These are phyloP conservation scores for Daubentonia madagascariensis DNA, from an alignment of 2,113 vertebrate species.

Conservation along the genomic window DNA sequence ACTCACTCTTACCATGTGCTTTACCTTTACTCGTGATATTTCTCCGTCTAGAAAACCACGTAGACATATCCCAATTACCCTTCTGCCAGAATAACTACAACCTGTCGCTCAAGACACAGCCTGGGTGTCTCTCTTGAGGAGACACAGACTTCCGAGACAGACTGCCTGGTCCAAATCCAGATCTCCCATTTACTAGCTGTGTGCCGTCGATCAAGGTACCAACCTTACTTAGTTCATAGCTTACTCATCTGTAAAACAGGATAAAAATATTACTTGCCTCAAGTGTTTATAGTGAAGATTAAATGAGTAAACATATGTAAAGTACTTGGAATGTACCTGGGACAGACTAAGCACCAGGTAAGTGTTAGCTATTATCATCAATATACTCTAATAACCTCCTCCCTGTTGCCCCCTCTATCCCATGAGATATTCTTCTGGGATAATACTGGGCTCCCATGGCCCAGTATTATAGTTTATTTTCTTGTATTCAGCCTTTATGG, in stretches of 20 bases:
- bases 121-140: background rate
- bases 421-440: background rate
- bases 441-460: background rate
- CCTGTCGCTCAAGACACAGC: slow-evolving; percentile 1
- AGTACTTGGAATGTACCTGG: background rate
- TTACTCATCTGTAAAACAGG: background rate
- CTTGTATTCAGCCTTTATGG: background rate
- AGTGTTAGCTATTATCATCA: background rate
- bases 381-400: background rate
- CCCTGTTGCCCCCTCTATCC: too few species aligned
- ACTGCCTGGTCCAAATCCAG: background rate
- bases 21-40: background rate
- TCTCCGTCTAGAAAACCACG: background rate
- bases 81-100: background rate
- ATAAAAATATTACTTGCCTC: slow-evolving; percentile 1
- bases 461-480: background rate
- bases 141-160: background rate
- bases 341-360: background rate
- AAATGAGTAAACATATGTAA: background rate
- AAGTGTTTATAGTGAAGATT: background rate
- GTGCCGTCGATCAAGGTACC: background rate
- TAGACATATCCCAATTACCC: background rate
- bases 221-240: background rate
- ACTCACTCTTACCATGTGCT: background rate
- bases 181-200: background rate